Percentiles rank a stretch among this genome's conserved stretches.
These are phyloP conservation scores for Pecten maximus DNA, from an alignment of 2,888 invertebrate genomes.

Conservation along the genomic window DNA sequence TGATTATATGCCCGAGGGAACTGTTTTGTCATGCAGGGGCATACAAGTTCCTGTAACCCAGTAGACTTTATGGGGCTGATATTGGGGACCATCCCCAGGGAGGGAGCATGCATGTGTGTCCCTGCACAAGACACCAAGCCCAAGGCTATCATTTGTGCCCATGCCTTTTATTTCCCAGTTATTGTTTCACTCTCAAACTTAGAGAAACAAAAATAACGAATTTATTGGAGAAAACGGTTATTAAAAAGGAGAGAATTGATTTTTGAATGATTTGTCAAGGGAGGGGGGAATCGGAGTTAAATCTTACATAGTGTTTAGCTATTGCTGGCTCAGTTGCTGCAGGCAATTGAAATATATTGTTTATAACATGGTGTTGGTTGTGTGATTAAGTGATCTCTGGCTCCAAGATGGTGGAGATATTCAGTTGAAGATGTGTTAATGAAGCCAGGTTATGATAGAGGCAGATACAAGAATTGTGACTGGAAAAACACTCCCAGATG, in stretches of 20 bases:
- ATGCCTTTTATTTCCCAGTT: not conserved
- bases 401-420: slow-evolving; percentile 31
- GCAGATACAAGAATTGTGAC: not conserved
- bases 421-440: not conserved
- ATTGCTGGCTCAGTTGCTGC: not conserved
- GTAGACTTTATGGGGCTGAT: slow-evolving; percentile 13
- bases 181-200: not conserved
- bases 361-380: not conserved
- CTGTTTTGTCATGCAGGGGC: not conserved
- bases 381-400: not conserved
- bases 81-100: not conserved
- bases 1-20: not conserved
- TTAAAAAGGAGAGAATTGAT: slow-evolving; percentile 5
- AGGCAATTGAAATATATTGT: slow-evolving; percentile 11
- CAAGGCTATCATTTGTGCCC: not conserved
- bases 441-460: not conserved
- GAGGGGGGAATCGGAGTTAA: not conserved
- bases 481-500: not conserved
- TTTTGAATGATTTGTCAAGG: slow-evolving; percentile 21
- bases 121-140: not conserved
- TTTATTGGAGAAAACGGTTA: not conserved
- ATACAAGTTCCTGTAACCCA: not conserved
- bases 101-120: not conserved
- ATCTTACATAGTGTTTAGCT: not conserved
- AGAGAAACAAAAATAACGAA: slow-evolving; percentile 13